These are phyloP conservation scores for Girardia tigrina DNA, from an alignment of 2,888 invertebrate species.

Conservation along the genomic window DNA sequence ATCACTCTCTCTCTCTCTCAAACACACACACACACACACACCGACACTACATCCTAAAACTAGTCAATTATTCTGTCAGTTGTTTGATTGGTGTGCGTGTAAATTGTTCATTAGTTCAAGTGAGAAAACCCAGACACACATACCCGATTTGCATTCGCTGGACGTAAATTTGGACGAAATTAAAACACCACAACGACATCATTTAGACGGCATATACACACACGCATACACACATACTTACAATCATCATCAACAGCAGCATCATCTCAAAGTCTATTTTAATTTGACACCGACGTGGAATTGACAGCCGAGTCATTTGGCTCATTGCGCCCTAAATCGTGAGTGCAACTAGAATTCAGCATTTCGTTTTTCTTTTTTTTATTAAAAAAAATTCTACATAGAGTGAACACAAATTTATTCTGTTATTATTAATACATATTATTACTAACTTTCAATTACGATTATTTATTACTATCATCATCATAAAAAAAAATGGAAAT, in stretches of 20 bases:
- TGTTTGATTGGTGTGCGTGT: neutral
- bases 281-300: conserved; percentile 9
- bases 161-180: neutral
- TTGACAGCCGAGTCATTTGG: conserved; percentile 20
- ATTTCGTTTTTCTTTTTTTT: no score
- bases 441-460: neutral
- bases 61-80: neutral
- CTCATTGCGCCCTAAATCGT: conserved; percentile 6
- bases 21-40: no score
- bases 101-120: neutral
- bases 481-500: neutral
- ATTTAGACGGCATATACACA: no score
- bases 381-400: no score
- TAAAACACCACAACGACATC: neutral
- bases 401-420: no score
- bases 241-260: conserved; percentile 11
- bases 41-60: no score
- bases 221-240: neutral
- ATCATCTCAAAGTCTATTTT: conserved; percentile 23
- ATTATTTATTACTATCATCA: neutral
- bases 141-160: neutral
- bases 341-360: neutral
- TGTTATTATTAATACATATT: neutral
- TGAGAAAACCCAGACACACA: neutral
- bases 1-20: no score